A percentile compares a stretch with the other conserved stretches of the same genome.
phyloP scores from a whole-genome alignment of 2,113 vertebrate species.

The rabbit (Oryctolagus cuniculus) region mOryCun1.1 NC_091445.1:92408501-92409000 shows the following conservation, averaged over 20 bases:
- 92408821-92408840: neutral
- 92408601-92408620: neutral
- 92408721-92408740: neutral
- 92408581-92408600: neutral
- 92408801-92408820: constrained; percentile 43
- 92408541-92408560: neutral
- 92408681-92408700: neutral
- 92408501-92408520: neutral
- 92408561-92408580: neutral
- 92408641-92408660: neutral
- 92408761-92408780: no score
- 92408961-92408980: constrained; percentile 64
- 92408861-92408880: neutral
- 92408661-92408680: neutral
- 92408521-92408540: neutral
- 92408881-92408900: neutral
- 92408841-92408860: constrained; percentile 39
- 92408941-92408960: constrained; percentile 36
- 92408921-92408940: neutral
- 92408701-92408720: neutral
- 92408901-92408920: constrained; percentile 13
- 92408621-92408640: no score
- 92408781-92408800: neutral
- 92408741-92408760: neutral
- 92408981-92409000: constrained; percentile 58